These are phyloP conservation scores for Ranitomeya imitator DNA, from an alignment of 2,113 vertebrate genomes.

Conservation along the genomic window DNA sequence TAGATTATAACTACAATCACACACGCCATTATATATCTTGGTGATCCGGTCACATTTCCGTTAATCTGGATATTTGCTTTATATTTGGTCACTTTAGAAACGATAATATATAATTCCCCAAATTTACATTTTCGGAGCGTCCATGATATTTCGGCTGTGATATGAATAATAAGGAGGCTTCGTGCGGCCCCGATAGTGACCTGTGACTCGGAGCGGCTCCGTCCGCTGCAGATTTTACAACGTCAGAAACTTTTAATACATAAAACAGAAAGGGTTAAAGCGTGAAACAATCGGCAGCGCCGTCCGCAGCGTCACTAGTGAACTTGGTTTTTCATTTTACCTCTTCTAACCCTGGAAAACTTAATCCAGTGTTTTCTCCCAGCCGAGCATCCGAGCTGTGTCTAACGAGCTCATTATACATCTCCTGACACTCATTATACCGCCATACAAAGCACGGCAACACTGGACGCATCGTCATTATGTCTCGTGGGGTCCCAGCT, in stretches of 20 bases:
- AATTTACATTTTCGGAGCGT: not conserved
- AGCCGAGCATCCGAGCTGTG: conserved; percentile 60
- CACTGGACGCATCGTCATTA: not conserved
- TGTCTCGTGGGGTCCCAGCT: not conserved
- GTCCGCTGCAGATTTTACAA: too few species aligned
- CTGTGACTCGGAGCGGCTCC: too few species aligned
- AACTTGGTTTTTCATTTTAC: conserved; percentile 15
- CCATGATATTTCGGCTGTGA: not conserved
- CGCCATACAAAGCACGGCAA: conserved; percentile 60
- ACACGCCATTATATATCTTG: too few species aligned
- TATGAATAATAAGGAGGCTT: too few species aligned
- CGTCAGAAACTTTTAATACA: not conserved
- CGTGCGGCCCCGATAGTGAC: too few species aligned
- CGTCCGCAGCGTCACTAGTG: conserved; percentile 33
- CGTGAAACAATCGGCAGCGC: not conserved
- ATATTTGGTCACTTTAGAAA: too few species aligned
- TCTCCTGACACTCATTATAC: conserved; percentile 59
- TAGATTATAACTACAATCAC: too few species aligned
- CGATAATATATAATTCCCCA: too few species aligned
- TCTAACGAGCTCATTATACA: conserved; percentile 65
- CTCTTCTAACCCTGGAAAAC: conserved; percentile 57
- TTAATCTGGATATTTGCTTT: too few species aligned
- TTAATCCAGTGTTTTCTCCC: conserved; percentile 60
- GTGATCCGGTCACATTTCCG: too few species aligned
- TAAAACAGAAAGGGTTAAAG: not conserved